Evolutionary conservation across 2,797 vertebrate genomes (phyloP).

Genomic region (Falco novaeseelandiae): DNA sequence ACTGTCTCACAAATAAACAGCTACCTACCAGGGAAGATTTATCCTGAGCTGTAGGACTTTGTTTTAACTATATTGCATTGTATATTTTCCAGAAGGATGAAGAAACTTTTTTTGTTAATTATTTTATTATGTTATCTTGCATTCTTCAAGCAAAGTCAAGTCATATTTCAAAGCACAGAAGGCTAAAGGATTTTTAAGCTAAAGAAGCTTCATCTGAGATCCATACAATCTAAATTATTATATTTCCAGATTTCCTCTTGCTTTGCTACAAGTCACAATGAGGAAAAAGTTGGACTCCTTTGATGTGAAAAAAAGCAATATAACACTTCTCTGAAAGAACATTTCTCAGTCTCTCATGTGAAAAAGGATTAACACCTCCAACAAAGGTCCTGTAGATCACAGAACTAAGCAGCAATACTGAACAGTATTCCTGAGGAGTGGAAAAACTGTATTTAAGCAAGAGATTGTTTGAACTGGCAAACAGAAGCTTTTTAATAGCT

Average conservation of each 20-base stretch:
- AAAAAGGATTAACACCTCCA: slow-evolving; percentile 85
- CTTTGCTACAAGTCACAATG: slow-evolving; percentile 70
- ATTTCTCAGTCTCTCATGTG: slow-evolving; percentile 84
- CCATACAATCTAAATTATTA: slow-evolving; percentile 73
- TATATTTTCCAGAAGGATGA: slow-evolving; percentile 26
- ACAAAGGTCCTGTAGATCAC: slow-evolving; percentile 82
- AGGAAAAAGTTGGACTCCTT: slow-evolving; percentile 70
- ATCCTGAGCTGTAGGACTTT: neutral
- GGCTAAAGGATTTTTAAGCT: slow-evolving; percentile 24
- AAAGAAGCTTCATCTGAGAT: slow-evolving; percentile 66
- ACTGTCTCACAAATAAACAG: neutral
- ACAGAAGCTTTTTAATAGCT: slow-evolving; percentile 81
- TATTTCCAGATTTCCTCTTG: slow-evolving; percentile 78
- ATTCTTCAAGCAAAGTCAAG: slow-evolving; percentile 41
- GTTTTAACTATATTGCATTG: slow-evolving; percentile 5
- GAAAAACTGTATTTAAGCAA: slow-evolving; percentile 80
- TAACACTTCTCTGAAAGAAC: slow-evolving; percentile 82
- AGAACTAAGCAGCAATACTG: slow-evolving; percentile 75
- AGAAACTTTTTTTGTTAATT: neutral
- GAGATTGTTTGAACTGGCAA: slow-evolving; percentile 77
- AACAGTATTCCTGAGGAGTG: slow-evolving; percentile 76
- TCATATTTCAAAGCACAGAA: slow-evolving; percentile 43
- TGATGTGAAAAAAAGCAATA: slow-evolving; percentile 82
- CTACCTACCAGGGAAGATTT: neutral
- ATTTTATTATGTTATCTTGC: slow-evolving; percentile 10